These are phyloP conservation scores for Macropodus opercularis DNA, from an alignment of 2,797 vertebrate genomes.

Conservation along the genomic window DNA sequence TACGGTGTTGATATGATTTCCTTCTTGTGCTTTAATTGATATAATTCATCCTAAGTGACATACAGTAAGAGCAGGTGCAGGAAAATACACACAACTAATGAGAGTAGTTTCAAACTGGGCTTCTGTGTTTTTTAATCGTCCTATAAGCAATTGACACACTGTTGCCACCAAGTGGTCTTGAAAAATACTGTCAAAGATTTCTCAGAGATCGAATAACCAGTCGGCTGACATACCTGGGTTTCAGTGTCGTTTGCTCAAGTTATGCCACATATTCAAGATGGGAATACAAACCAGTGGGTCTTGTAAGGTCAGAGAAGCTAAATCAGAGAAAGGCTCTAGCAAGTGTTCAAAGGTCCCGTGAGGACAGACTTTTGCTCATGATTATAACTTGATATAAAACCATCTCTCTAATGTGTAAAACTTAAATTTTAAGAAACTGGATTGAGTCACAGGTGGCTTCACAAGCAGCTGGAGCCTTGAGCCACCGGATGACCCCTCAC, in stretches of 20 bases:
- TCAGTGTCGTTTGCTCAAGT: no score
- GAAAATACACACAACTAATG: neutral
- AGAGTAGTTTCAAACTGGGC: slow-evolving; percentile 2
- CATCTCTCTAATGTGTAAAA: no score
- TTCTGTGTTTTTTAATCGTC: slow-evolving; percentile 4
- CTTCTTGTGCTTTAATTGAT: neutral
- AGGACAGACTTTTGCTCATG: no score
- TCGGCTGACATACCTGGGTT: no score
- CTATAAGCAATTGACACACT: slow-evolving; percentile 59
- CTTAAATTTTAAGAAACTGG: neutral
- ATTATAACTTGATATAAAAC: no score
- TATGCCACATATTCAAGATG: no score
- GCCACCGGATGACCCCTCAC: slow-evolving; percentile 9
- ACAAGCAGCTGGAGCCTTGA: neutral
- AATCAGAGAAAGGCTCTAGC: no score
- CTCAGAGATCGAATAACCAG: neutral
- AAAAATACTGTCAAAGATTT: slow-evolving; percentile 19
- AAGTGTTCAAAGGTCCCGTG: no score
- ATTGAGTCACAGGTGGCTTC: neutral
- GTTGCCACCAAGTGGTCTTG: slow-evolving; percentile 81
- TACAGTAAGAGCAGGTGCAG: neutral
- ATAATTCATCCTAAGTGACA: neutral
- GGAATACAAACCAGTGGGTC: no score
- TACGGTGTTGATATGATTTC: neutral
- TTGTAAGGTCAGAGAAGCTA: no score